Evolutionary conservation across 1,140 invertebrate species (phyloP).

Genomic region (Drosophila kepulauana): DNA sequence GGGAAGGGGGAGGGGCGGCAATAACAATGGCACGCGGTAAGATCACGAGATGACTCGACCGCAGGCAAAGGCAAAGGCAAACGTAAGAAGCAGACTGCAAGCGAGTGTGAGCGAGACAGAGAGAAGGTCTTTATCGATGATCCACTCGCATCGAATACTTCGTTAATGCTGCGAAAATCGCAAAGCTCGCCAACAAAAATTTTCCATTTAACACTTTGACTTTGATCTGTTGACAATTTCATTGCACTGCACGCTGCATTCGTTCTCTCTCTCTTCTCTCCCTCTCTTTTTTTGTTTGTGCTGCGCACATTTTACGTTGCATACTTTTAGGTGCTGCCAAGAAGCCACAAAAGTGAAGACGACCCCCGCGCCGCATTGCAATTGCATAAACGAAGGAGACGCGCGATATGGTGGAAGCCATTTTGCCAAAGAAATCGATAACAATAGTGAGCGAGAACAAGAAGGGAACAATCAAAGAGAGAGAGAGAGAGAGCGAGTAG

Average conservation of each 20-base stretch:
- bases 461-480: not conserved
- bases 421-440: slow-evolving; percentile 27
- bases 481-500: slow-evolving; percentile 1
- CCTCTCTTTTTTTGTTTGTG: not conserved
- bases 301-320: slow-evolving; percentile 27
- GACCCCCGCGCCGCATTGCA: slow-evolving; percentile 17
- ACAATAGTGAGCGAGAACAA: not conserved
- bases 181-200: not conserved
- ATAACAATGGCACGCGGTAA: slow-evolving; percentile 58
- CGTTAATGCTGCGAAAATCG: not conserved
- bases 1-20: slow-evolving; percentile 8
- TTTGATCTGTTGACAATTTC: slow-evolving; percentile 9
- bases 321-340: slow-evolving; percentile 68
- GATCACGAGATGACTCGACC: slow-evolving; percentile 69
- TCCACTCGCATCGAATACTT: no score
- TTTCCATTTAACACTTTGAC: not conserved
- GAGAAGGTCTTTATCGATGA: no score
- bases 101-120: not conserved
- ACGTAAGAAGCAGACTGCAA: not conserved
- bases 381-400: slow-evolving; percentile 44
- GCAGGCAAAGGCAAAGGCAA: slow-evolving; percentile 26
- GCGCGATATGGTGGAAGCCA: slow-evolving; percentile 11
- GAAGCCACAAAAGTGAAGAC: slow-evolving; percentile 47
- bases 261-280: slow-evolving; percentile 17
- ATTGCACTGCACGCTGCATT: not conserved